Evolutionary conservation across 2,888 invertebrate genomes (phyloP).

Genomic region (Calliphora vomitoria): DNA sequence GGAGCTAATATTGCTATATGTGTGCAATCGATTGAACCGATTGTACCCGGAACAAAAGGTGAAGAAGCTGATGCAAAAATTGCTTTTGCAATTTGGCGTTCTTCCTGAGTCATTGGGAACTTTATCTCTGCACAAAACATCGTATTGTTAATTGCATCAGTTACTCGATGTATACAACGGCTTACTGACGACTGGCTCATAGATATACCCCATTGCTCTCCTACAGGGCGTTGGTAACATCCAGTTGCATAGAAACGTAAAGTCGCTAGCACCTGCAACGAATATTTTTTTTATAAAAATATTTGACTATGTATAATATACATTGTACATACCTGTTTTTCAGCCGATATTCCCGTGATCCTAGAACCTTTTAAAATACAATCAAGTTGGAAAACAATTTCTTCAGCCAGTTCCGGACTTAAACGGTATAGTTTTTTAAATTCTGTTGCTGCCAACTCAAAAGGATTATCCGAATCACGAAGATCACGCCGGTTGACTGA

Average conservation of each 20-base stretch:
- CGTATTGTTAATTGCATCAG: constrained; percentile 1
- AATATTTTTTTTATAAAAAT: background rate
- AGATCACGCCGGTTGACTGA: constrained; percentile 11
- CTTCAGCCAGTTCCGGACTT: constrained; percentile 17
- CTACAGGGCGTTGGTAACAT: too few species aligned
- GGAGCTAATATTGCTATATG: constrained; percentile 24
- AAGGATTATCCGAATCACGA: constrained; percentile 11
- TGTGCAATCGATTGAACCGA: constrained; percentile 9
- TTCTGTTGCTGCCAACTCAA: constrained; percentile 13
- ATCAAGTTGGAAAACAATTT: background rate
- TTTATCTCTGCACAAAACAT: background rate
- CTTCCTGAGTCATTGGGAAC: constrained; percentile 22
- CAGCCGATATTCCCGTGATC: background rate
- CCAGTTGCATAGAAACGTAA: background rate
- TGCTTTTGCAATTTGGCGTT: constrained; percentile 16
- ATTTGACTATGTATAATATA: background rate
- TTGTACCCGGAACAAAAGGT: too few species aligned
- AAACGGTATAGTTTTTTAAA: constrained; percentile 27
- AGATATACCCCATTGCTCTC: too few species aligned
- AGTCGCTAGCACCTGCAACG: background rate
- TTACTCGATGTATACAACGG: constrained; percentile 34
- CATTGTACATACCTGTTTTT: background rate
- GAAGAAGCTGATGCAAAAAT: too few species aligned
- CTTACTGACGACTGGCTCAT: background rate
- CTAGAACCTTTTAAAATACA: background rate